phyloP scores from a whole-genome alignment of 1,140 invertebrate genomes.

The Homarus americanus region DNA sequence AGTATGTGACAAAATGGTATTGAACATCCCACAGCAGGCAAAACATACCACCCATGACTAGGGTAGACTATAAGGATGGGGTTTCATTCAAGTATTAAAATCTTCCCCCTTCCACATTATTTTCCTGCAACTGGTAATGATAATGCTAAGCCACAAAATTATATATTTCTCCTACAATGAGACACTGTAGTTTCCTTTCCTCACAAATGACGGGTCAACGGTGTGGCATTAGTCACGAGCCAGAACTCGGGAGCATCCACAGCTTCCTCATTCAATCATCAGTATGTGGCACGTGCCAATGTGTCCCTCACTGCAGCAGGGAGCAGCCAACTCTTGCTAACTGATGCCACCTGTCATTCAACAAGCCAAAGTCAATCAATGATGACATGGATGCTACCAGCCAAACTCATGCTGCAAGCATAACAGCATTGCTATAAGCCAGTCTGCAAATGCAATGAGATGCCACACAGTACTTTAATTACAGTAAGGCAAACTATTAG shows the following conservation, averaged over 20 bases:
- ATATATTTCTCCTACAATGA: too few species aligned
- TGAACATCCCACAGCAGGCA: constrained; percentile 28
- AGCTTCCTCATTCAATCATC: neutral
- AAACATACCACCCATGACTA: constrained; percentile 27
- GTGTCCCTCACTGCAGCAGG: neutral
- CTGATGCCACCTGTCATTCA: neutral
- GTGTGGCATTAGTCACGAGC: neutral
- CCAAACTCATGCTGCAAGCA: too few species aligned
- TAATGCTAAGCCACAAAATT: neutral
- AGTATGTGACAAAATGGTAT: constrained; percentile 51
- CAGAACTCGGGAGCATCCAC: neutral
- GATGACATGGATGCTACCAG: neutral
- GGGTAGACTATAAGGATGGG: neutral
- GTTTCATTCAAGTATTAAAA: constrained; percentile 23
- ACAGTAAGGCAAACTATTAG: neutral
- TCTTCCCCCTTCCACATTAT: neutral
- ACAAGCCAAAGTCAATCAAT: neutral
- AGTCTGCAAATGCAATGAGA: neutral
- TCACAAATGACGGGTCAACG: neutral
- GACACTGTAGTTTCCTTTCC: neutral
- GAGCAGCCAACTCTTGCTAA: neutral
- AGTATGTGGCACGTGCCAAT: neutral
- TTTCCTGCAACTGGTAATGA: neutral
- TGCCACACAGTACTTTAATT: neutral
- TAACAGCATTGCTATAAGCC: too few species aligned